Evolutionary conservation across 2,888 invertebrate genomes (phyloP), one percentile per base, ranked within the genome.

Genomic region (Punctoribates punctum): DNA sequence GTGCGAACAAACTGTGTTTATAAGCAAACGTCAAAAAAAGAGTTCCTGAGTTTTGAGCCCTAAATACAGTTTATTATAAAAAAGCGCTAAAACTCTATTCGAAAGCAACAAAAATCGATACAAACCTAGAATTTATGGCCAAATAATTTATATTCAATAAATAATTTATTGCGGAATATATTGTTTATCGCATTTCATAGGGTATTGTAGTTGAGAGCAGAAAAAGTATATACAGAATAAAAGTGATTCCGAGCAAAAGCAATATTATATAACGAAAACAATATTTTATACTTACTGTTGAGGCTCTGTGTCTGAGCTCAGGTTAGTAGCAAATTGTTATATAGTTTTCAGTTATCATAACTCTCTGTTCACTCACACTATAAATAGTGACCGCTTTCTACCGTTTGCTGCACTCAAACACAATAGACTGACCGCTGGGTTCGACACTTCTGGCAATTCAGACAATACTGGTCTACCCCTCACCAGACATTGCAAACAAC

Each of bases 71-170:
- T 54, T 54, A 54, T 23, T 23, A 54, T n/a, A 25, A n/a, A 9
- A 34, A 23, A 23, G 20, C 20, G 25, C 54, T 23, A 20, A 23
- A 54, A 54, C n/a, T 8, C 11, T 25, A 11, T 54, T 8, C 25
- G 1, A 54, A 54, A n/a, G 4, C n/a, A 54, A 54, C 54, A 20
- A 54, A n/a, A 42, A 67, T 67, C 67, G 42, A 67, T 67, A 38
- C 13, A 34, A 67, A 27, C 60, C 42, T 20, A 38, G 9, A 67
- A 38, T 67, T 67, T 67, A 67, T 67, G 67, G 67, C 15, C 38
- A 67, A 67, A 67, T 17, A 27, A 42, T 67, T 65, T 60, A 60
- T 60, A 60, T 60, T 65, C 65, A 67, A 67, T 67, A 67, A 67
- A 67, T 67, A 67, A 67, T 42, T 67, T 38, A 67, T 67, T 42